Base-by-base conservation (phyloP, 2,113 vertebrate genomes). In the Ptyas mucosa region DNA sequence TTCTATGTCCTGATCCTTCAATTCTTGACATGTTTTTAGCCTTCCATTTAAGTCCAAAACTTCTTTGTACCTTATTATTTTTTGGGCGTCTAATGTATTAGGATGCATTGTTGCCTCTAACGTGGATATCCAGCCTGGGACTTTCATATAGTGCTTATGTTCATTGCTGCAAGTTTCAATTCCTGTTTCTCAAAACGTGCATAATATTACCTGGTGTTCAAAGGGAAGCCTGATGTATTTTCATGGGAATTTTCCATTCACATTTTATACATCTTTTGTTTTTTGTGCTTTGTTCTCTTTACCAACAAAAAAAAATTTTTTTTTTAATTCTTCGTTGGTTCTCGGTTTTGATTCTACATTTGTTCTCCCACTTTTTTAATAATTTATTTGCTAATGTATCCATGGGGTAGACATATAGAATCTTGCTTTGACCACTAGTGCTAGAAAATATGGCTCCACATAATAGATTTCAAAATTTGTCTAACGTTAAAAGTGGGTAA, bases 401-500 rank as follows among this genome's bases (percentile, higher is more conserved):
- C 85, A 75, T 39, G 0, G 18, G 90, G 89, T 12, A 61, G 81
- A 87, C 52, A 14, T 43, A 91, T 57, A 61, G 7, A 61, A 20
- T 51, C 24, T 18, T n/a, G 39, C 15, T 1, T 5, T 12, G 64
- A 91, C 34, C 88, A 26, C 26, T 21, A 1, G 1, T 91, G 57
- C 49, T 11, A 49, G 54, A 29, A 5, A 0, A 0, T 18, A 26
- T 86, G 51, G 49, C 91, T 61, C 14, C 0, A 0, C 91, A 10
- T 55, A 10, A 55, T 34, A 51, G 69, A 58, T 90, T 61, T 23
- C 0, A 1, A 90, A n/a, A 1, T 26, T 49, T 69, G 2, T 81
- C 52, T 52, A 15, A 46, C 89, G 89, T 29, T 85, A 93, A 51
- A 90, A 91, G 49, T 94, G 81, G 89, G 89, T 91, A 85, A 75